Evolutionary conservation across 2,888 invertebrate genomes (phyloP).

Genomic region (Drosophila colorata): DNA sequence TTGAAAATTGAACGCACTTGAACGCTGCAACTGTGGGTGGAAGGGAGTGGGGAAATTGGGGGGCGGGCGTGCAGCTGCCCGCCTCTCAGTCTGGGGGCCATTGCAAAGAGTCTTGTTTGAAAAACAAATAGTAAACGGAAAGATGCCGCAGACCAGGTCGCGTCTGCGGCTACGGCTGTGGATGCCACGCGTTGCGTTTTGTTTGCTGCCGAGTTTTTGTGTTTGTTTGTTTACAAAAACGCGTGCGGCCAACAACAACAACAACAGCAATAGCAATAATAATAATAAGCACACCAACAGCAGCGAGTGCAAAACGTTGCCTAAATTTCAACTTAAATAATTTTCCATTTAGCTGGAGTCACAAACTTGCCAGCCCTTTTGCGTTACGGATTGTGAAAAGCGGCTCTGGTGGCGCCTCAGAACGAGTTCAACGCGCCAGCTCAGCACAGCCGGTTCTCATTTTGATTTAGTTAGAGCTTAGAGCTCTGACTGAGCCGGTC

Average conservation of each 20-base stretch:
- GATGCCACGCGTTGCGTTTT: conserved; percentile 69
- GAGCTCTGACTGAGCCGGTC: conserved; percentile 21
- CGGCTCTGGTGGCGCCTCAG: conserved; percentile 56
- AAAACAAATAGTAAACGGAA: conserved; percentile 65
- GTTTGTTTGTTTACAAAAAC: conserved; percentile 74
- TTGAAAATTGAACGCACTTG: conserved; percentile 79
- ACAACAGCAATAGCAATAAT: conserved; percentile 22
- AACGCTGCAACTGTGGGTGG: conserved; percentile 27
- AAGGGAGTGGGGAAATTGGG: neutral
- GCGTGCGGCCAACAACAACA: conserved; percentile 74
- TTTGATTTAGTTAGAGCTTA: conserved; percentile 64
- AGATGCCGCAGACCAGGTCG: conserved; percentile 53
- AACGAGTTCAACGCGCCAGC: conserved; percentile 50
- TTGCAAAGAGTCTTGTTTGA: conserved; percentile 71
- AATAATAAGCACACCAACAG: conserved; percentile 20
- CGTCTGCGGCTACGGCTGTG: conserved; percentile 8
- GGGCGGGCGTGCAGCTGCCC: conserved; percentile 21
- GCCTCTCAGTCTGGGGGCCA: conserved; percentile 69
- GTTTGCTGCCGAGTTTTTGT: conserved; percentile 65
- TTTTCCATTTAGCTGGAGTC: conserved; percentile 36
- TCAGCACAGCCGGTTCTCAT: conserved; percentile 62
- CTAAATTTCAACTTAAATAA: conserved; percentile 66
- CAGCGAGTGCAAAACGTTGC: conserved; percentile 45
- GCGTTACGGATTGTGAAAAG: too few species aligned
- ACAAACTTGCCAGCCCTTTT: neutral